Percentiles rank a stretch among this genome's conserved stretches.
phyloP scores from a whole-genome alignment of 2,797 vertebrate genomes.

The Antrozous pallidus region DNA sequence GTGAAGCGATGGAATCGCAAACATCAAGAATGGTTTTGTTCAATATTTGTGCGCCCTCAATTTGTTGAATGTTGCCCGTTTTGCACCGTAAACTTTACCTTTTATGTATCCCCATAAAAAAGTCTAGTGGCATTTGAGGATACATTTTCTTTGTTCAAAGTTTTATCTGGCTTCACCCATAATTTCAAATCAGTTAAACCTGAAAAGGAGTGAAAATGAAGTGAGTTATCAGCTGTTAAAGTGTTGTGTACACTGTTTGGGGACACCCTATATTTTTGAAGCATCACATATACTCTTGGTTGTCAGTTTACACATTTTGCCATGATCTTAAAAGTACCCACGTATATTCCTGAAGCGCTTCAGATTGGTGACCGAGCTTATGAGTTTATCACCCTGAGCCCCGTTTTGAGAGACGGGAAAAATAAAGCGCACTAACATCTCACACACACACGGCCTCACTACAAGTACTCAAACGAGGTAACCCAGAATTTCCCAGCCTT shows the following conservation, averaged over 20 bases:
- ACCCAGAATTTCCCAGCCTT: neutral
- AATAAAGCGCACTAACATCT: neutral
- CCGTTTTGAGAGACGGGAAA: neutral
- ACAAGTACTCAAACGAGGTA: fast-evolving
- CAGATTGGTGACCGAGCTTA: neutral
- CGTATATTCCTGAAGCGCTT: neutral
- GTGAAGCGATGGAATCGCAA: neutral
- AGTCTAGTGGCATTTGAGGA: neutral
- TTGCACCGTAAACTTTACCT: neutral
- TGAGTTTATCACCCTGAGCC: neutral
- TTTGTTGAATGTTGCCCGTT: neutral
- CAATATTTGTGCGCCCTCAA: neutral
- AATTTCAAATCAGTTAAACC: neutral
- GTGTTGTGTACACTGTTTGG: neutral
- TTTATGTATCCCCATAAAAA: neutral
- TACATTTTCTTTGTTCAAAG: neutral
- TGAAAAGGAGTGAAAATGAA: neutral
- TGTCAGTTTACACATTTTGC: neutral
- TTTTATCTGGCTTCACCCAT: neutral
- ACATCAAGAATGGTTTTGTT: neutral
- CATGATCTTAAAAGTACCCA: neutral
- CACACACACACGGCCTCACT: neutral
- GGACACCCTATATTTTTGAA: neutral
- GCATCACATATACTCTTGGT: neutral
- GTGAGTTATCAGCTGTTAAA: neutral